These are phyloP conservation scores for Macrotis lagotis DNA, from an alignment of 2,113 vertebrate species.

Conservation along the genomic window DNA sequence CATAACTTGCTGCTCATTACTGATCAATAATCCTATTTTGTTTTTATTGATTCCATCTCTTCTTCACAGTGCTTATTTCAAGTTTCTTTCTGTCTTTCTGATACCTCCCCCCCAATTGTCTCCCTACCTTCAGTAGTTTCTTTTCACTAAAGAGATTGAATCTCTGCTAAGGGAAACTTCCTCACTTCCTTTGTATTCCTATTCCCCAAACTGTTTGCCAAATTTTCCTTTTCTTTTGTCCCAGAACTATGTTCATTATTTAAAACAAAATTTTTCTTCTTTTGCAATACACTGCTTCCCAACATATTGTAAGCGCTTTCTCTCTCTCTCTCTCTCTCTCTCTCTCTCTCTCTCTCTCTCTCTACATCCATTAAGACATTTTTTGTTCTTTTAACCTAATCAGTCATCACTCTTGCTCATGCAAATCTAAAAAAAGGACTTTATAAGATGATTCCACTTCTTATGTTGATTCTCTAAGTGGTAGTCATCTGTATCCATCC, in stretches of 20 bases:
- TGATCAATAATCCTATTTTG: not conserved
- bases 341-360: no score
- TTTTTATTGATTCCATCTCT: not conserved
- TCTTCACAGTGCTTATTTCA: not conserved
- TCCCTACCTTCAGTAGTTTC: not conserved
- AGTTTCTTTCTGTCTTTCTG: rapidly evolving
- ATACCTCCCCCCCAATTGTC: rapidly evolving
- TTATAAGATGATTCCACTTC: not conserved
- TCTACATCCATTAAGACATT: no score
- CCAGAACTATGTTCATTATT: not conserved
- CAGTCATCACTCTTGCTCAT: no score
- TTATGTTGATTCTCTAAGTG: not conserved
- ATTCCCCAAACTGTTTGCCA: not conserved
- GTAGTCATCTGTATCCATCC: not conserved
- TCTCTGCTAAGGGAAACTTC: not conserved
- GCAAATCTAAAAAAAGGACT: not conserved
- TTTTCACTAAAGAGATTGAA: not conserved
- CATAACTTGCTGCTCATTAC: not conserved
- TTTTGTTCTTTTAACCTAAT: not conserved
- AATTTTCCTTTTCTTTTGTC: not conserved
- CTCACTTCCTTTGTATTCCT: not conserved
- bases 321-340: no score
- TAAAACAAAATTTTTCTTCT: not conserved
- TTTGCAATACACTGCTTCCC: not conserved
- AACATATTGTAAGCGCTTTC: no score